Conservation (phyloP, 2,797 vertebrate species). For the Xyrichtys novacula region DNA sequence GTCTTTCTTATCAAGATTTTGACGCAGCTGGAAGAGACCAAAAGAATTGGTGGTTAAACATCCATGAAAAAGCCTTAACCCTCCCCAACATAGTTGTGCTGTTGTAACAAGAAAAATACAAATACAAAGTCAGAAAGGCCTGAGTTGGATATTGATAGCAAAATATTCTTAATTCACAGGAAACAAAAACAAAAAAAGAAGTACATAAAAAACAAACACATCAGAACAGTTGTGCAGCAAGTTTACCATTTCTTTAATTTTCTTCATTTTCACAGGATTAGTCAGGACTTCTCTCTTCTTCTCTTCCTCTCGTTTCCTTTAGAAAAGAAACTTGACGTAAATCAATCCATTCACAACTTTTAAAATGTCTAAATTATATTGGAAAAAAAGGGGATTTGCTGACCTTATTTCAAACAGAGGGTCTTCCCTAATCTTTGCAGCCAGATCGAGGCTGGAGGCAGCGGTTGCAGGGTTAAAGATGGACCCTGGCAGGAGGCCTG, state of each 20-base stretch:
- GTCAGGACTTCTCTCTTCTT: conserved; percentile 95
- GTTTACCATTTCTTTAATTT: conserved; percentile 93
- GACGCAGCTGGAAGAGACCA: conserved; percentile 85
- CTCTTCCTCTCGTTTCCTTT: conserved; percentile 94
- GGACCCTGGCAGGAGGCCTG: conserved; percentile 94
- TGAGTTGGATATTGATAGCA: neutral
- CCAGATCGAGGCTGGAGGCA: conserved; percentile 91
- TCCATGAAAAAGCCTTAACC: neutral
- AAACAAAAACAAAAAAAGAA: neutral
- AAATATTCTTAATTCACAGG: neutral
- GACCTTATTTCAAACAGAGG: conserved; percentile 96
- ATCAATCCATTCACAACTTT: neutral
- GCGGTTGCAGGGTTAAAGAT: conserved; percentile 88
- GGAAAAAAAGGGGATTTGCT: conserved; percentile 2
- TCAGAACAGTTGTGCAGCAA: fast-evolving
- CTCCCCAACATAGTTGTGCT: neutral
- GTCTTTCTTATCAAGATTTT: conserved; percentile 89
- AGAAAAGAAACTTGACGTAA: conserved; percentile 28
- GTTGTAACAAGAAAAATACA: neutral
- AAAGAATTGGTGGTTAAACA: neutral
- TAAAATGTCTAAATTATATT: neutral
- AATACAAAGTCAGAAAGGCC: neutral
- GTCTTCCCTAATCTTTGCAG: conserved; percentile 96
- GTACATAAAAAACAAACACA: neutral
- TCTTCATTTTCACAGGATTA: conserved; percentile 98